Conservation (phyloP, 2,888 invertebrate genomes). For the Anoncus sp. region DNA sequence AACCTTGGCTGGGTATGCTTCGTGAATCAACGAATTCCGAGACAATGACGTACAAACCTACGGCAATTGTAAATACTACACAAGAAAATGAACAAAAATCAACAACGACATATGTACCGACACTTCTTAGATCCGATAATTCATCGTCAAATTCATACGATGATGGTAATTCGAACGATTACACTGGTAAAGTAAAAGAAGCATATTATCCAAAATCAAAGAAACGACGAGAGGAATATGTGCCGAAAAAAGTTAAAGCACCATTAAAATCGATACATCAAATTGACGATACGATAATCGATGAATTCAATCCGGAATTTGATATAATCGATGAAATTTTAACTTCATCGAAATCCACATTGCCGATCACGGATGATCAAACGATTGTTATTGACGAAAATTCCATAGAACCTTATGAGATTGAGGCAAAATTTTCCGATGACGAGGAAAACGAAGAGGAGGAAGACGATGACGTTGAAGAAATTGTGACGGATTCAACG, state of each 20-base stretch:
- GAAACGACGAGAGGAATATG: constrained; percentile 80
- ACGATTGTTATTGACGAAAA: constrained; percentile 61
- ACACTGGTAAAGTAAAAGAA: constrained; percentile 76
- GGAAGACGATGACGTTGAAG: constrained; percentile 26
- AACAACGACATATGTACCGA: constrained; percentile 77
- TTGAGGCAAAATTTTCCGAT: constrained; percentile 79
- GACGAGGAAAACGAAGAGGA: constrained; percentile 66
- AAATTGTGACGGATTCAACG: constrained; percentile 61
- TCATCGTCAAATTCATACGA: constrained; percentile 73
- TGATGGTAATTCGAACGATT: constrained; percentile 75
- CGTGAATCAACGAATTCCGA: constrained; percentile 70
- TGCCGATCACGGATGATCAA: constrained; percentile 61
- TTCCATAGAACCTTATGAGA: constrained; percentile 72
- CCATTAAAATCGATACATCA: constrained; percentile 75
- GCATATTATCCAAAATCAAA: constrained; percentile 79
- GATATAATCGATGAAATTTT: constrained; percentile 83
- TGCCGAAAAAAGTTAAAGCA: constrained; percentile 80
- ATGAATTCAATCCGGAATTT: constrained; percentile 81
- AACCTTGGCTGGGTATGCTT: constrained; percentile 73
- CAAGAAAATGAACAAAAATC: constrained; percentile 64
- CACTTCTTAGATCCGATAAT: constrained; percentile 73
- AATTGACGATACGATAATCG: constrained; percentile 78
- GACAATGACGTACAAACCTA: constrained; percentile 78
- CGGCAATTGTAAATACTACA: constrained; percentile 71
- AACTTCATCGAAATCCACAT: constrained; percentile 66